A percentile compares a stretch with the other conserved stretches of the same genome.
These are phyloP conservation scores for Drosophila nigricruria DNA, from an alignment of 2,888 invertebrate genomes.

Conservation along the genomic window DNA sequence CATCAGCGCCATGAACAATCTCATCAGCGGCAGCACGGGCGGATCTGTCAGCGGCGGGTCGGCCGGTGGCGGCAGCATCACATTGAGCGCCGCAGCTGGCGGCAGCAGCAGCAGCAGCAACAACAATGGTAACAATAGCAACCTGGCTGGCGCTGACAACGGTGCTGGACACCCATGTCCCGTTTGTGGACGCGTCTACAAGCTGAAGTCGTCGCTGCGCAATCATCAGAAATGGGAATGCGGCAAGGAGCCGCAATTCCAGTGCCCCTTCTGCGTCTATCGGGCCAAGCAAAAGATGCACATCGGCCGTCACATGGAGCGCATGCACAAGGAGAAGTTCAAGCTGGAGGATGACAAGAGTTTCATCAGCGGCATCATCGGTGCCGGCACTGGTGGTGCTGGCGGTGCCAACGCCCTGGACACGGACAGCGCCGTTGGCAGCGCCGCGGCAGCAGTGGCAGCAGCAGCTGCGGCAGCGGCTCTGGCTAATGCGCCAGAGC, in stretches of 20 bases:
- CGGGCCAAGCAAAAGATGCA: constrained; percentile 94
- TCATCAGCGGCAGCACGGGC: constrained; percentile 80
- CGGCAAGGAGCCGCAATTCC: constrained; percentile 93
- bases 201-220: constrained; percentile 93
- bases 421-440: constrained; percentile 27
- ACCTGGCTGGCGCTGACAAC: constrained; percentile 70
- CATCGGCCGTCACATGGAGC: constrained; percentile 92
- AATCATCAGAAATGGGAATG: constrained; percentile 95
- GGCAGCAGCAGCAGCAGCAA: constrained; percentile 14
- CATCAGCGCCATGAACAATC: constrained; percentile 84
- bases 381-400: constrained; percentile 52
- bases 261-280: constrained; percentile 93
- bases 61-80: constrained; percentile 40
- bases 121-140: constrained; percentile 14
- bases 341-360: constrained; percentile 84
- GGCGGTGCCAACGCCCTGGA: constrained; percentile 37
- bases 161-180: constrained; percentile 90
- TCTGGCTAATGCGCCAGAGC: constrained; percentile 70
- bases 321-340: constrained; percentile 91
- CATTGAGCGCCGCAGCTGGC: constrained; percentile 37
- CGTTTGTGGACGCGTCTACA: constrained; percentile 94
- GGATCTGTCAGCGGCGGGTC: constrained; percentile 24
- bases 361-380: constrained; percentile 68
- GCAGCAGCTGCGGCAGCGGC: constrained; percentile 53
- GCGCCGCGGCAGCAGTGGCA: constrained; percentile 53